phyloP scores from a whole-genome alignment of 37 sponge, comb jelly and placozoan genomes.

The Ianthella basta region DNA sequence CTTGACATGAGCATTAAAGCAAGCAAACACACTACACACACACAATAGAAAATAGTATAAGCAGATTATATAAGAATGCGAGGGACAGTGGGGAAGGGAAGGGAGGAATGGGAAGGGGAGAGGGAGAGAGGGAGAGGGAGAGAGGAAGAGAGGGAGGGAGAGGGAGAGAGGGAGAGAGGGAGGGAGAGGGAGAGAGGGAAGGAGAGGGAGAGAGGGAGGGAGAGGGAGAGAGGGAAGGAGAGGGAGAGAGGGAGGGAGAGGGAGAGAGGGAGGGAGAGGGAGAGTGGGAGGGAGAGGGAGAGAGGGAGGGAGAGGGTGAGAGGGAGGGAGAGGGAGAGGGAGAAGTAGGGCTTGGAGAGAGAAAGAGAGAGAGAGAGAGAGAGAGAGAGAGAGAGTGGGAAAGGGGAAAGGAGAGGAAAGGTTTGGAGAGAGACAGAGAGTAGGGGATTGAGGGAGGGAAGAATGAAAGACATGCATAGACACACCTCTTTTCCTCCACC shows the following conservation, averaged over 20 bases:
- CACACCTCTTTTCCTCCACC: neutral
- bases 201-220: neutral
- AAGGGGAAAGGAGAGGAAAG: too few relatives aligned
- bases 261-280: neutral
- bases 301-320: slow-evolving; percentile 20
- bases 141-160: neutral
- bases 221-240: too few relatives aligned
- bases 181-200: neutral
- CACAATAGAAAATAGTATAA: neutral
- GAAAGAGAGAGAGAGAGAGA: too few relatives aligned
- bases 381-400: too few relatives aligned
- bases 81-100: too few relatives aligned
- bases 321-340: slow-evolving; percentile 26
- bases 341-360: neutral
- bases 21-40: too few relatives aligned
- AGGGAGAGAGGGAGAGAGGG: neutral
- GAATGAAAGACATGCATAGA: neutral
- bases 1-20: too few relatives aligned
- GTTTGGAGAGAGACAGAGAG: too few relatives aligned
- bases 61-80: neutral
- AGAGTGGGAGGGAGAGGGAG: slow-evolving; percentile 8
- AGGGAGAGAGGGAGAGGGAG: neutral
- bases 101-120: neutral
- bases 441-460: too few relatives aligned
- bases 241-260: slow-evolving; percentile 14